Percentiles rank a stretch among this genome's conserved stretches.
Conservation (phyloP, 2,888 invertebrate species). For the Sphaerophoria taeniata region DNA sequence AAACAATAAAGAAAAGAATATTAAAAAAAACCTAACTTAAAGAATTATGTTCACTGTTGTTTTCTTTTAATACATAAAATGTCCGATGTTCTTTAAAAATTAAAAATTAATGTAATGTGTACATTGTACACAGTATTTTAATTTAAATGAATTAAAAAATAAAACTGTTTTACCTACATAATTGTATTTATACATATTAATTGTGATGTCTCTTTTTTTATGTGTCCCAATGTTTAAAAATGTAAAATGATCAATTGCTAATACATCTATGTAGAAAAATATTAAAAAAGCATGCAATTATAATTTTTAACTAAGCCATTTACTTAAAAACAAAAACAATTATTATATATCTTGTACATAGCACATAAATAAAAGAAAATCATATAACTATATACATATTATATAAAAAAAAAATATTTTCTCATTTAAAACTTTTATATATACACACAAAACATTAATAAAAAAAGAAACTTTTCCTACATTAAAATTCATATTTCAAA, state of each 20-base stretch:
- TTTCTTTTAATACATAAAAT: no score
- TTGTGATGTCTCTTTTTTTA: constrained; percentile 68
- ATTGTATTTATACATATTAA: constrained; percentile 32
- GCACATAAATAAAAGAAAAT: constrained; percentile 60
- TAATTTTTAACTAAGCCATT: constrained; percentile 31
- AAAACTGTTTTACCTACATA: background rate
- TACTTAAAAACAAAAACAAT: constrained; percentile 2
- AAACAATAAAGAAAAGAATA: no score
- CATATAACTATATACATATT: constrained; percentile 19
- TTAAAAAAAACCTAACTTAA: no score
- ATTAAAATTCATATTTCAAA: constrained; percentile 63
- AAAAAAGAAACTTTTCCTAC: constrained; percentile 61
- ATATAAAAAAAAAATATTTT: constrained; percentile 55
- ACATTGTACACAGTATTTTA: no score
- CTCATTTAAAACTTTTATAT: constrained; percentile 73
- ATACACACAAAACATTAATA: constrained; percentile 52
- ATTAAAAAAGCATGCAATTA: constrained; percentile 1
- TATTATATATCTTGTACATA: constrained; percentile 66
- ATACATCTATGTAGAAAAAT: constrained; percentile 14
- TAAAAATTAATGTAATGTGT: no score
- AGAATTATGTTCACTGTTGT: no score
- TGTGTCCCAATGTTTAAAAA: constrained; percentile 59
- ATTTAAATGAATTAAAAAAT: no score
- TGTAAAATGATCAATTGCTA: constrained; percentile 69
- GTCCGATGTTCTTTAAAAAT: no score